Evolutionary conservation across 2,888 invertebrate genomes (phyloP).

Genomic region (Drosophila suboccidentalis): DNA sequence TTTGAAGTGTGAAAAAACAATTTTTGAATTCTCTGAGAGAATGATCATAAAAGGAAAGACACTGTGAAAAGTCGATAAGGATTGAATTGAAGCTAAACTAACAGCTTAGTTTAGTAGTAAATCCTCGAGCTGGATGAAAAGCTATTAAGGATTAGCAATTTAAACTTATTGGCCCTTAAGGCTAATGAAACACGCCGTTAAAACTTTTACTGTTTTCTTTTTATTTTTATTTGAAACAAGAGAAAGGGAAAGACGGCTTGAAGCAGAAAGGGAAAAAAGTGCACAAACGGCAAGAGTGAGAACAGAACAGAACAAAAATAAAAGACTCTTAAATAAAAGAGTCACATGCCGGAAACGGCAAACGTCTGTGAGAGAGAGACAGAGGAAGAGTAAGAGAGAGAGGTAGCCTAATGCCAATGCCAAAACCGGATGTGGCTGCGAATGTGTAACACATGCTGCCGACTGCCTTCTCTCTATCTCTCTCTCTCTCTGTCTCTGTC

Average conservation of each 20-base stretch:
- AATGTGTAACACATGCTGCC: conserved; percentile 67
- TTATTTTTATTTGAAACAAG: conserved; percentile 8
- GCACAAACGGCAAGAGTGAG: conserved; percentile 29
- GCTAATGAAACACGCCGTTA: conserved; percentile 15
- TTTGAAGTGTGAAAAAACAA: no score
- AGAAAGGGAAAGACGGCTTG: conserved; percentile 15
- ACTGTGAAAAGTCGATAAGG: no score
- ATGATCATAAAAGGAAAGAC: no score
- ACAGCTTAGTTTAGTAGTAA: background rate
- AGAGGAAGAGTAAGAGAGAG: conserved; percentile 13
- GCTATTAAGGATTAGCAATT: conserved; percentile 24
- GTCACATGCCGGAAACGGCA: conserved; percentile 63
- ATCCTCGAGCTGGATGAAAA: background rate
- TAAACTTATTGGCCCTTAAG: conserved; percentile 8
- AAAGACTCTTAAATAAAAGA: conserved; percentile 54
- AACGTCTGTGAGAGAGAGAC: conserved; percentile 44
- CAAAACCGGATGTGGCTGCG: conserved; percentile 70
- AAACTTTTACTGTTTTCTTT: conserved; percentile 39
- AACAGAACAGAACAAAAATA: conserved; percentile 30
- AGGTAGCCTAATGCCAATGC: conserved; percentile 71
- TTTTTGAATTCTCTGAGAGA: no score
- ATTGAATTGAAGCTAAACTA: no score
- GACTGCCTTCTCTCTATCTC: background rate
- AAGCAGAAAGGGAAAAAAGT: conserved; percentile 8
- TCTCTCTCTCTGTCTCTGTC: background rate